Conservation (phyloP, 2,888 invertebrate species). For the Sphaeridia pumilis region DNA sequence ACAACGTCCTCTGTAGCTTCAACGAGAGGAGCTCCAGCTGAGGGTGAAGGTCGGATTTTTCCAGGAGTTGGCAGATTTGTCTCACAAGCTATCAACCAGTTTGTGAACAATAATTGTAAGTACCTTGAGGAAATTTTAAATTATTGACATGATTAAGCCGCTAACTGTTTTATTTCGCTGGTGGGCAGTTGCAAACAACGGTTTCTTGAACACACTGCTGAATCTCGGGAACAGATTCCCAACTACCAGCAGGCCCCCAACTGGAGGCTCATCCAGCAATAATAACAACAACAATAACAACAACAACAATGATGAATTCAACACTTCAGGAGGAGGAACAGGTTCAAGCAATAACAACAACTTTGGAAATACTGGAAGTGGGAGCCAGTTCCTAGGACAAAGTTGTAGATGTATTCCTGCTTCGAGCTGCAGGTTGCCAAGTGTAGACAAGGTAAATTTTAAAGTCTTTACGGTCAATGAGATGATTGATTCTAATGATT, state of each 20-base stretch:
- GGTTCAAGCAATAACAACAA: background rate
- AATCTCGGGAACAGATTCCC: background rate
- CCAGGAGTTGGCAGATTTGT: constrained; percentile 19
- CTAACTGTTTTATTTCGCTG: too few species aligned
- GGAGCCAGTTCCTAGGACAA: background rate
- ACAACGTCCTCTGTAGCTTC: background rate
- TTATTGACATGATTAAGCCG: too few species aligned
- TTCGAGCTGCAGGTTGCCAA: constrained; percentile 18
- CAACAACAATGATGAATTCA: constrained; percentile 10
- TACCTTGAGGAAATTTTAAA: too few species aligned
- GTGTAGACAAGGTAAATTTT: constrained; percentile 7
- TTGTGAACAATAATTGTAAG: constrained; percentile 1
- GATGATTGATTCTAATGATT: background rate
- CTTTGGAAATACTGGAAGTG: background rate
- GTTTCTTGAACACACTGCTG: background rate
- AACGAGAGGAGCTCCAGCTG: constrained; percentile 12
- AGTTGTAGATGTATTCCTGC: constrained; percentile 16
- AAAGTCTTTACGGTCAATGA: background rate
- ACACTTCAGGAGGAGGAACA: constrained; percentile 6
- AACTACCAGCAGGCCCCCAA: constrained; percentile 14
- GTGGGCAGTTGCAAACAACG: constrained; percentile 11
- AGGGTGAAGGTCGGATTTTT: constrained; percentile 26
- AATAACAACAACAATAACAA: too few species aligned
- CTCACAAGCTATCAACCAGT: constrained; percentile 15
- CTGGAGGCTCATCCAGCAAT: constrained; percentile 11